phyloP scores from a whole-genome alignment of 2,113 vertebrate species.

The Ailurus styani region DNA sequence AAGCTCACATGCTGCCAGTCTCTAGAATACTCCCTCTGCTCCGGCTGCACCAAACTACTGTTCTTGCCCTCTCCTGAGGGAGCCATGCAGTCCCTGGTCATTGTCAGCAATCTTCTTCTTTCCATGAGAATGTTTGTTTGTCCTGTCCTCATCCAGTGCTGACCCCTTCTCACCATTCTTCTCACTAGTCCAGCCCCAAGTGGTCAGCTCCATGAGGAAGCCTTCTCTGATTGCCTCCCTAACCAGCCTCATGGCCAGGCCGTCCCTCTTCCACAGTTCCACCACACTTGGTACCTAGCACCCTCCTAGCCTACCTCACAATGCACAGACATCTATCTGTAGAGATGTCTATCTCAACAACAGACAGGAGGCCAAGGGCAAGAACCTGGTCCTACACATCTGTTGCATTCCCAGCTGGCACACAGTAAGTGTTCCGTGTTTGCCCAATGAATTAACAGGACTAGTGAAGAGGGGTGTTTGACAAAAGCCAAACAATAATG shows the following conservation, averaged over 20 bases:
- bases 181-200: not conserved
- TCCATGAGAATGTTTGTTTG: not conserved
- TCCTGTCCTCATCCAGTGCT: not conserved
- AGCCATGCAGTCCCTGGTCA: not conserved
- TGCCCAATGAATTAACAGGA: not conserved
- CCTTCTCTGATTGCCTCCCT: not conserved
- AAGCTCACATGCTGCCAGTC: not conserved
- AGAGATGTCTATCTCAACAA: not conserved
- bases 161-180: not conserved
- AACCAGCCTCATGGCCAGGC: fast-evolving
- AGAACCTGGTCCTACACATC: not conserved
- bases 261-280: not conserved
- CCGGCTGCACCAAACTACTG: not conserved
- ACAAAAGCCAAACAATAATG: not conserved
- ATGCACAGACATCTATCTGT: fast-evolving
- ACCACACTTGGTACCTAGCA: fast-evolving
- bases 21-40: not conserved
- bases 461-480: not conserved
- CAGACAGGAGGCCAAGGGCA: not conserved
- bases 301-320: not conserved
- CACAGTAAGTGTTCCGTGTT: not conserved
- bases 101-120: not conserved
- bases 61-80: not conserved
- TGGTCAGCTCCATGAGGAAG: not conserved
- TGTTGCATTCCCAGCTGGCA: not conserved